Percentiles rank a stretch among this genome's conserved stretches.
Conservation (phyloP, 2,113 vertebrate genomes). For the Pipra filicauda region DNA sequence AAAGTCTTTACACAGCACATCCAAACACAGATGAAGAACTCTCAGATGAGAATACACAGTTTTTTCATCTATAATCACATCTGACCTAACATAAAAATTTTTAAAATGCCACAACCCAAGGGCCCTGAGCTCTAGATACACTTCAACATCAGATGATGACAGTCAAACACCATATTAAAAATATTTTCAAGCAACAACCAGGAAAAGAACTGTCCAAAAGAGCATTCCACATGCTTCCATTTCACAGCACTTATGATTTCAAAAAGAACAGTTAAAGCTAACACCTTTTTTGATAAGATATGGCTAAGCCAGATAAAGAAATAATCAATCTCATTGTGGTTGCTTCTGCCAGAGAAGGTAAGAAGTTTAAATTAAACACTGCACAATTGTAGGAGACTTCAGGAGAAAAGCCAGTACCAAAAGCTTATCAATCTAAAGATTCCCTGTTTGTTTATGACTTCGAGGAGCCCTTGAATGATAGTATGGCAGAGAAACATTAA, state of each 20-base stretch:
- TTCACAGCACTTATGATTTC: not conserved
- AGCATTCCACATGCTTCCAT: not conserved
- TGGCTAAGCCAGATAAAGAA: not conserved
- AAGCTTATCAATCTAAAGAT: not conserved
- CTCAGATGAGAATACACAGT: not conserved
- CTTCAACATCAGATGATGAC: not conserved
- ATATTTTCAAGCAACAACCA: not conserved
- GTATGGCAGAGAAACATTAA: not conserved
- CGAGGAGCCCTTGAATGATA: not conserved
- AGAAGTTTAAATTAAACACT: not conserved
- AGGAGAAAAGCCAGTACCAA: not conserved
- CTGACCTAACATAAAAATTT: not conserved
- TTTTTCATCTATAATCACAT: not conserved
- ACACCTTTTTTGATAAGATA: not conserved
- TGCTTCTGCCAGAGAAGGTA: not conserved
- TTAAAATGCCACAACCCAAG: not conserved
- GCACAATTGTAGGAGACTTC: not conserved
- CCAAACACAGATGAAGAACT: not conserved
- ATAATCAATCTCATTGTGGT: not conserved
- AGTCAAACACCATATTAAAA: not conserved
- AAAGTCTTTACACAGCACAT: not conserved
- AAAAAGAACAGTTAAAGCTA: not conserved
- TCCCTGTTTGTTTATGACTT: not conserved
- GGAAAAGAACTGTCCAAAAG: not conserved
- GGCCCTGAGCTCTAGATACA: not conserved